Evolutionary conservation across 1,140 invertebrate species (phyloP), one percentile per base, ranked within the genome.

Genomic region (Nasonia giraulti): DNA sequence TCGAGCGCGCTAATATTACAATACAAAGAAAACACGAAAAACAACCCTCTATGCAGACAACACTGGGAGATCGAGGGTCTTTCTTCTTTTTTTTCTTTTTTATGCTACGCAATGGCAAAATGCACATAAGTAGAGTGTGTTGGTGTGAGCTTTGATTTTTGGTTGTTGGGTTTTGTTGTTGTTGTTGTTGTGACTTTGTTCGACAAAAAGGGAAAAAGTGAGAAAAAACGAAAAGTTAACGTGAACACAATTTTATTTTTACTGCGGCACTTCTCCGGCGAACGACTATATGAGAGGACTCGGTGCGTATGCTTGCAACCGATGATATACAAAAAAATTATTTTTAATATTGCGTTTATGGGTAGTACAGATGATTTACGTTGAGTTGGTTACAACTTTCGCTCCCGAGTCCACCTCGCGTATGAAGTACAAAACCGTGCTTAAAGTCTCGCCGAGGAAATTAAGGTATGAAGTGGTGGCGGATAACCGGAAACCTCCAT

Each of bases 401-500:
- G 1, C 44, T 69, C 78, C n/a, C 31, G 27, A 71, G 31, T 71
- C 23, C 14, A 71, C 23, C 23, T 31, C 10, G 12, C 23, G 6
- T 55, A 23, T 55, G 55, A 71, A 69, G 14, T 71, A 79, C 12
- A 73, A 73, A 84, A 40, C n/a, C 17, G 55, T 7, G 37, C 6
- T 62, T 78, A 62, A n/a, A 11, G 10, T 71, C 75, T 80, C 31
- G 23, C 69, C 69, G 27, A 80, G 14, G 77, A 80, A 74, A 62
- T 80, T 12, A 80, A 80, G 23, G 73, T 47, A 40, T 55, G 74
- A 83, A 79, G 0, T 79, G 55, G 55, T n/a, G 20, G 6, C 31
- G 33, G 33, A 79, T n/a, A 31, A 66, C 27, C 27, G n/a, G 1
- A 74, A 44, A 66, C n/a, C 71, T 80, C 83, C 78, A 85, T 85